These are phyloP conservation scores for Cotesia typhae DNA, from an alignment of 1,140 invertebrate genomes.

Conservation along the genomic window DNA sequence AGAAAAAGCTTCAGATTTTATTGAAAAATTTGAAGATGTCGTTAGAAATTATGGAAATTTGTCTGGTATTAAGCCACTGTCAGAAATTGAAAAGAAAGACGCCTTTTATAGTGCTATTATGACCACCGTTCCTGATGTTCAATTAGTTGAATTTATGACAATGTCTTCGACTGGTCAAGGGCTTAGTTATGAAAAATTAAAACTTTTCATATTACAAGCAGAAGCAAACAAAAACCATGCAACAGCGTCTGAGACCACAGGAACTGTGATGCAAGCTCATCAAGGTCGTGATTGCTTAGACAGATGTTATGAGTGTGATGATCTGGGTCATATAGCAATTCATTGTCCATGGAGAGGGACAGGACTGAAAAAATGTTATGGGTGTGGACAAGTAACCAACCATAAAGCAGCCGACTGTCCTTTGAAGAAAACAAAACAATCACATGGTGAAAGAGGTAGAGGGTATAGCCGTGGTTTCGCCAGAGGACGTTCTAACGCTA, in stretches of 20 bases:
- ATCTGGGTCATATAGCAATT: slow-evolving; percentile 10
- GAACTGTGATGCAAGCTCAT: slow-evolving; percentile 5
- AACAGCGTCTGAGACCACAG: slow-evolving; percentile 3
- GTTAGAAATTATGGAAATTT: neutral
- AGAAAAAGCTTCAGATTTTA: slow-evolving; percentile 7
- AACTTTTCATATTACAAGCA: slow-evolving; percentile 36
- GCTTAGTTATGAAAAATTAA: slow-evolving; percentile 39
- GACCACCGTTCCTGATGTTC: slow-evolving; percentile 33
- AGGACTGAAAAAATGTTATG: slow-evolving; percentile 9
- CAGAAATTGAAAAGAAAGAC: slow-evolving; percentile 42
- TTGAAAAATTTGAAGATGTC: neutral
- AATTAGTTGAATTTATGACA: slow-evolving; percentile 34
- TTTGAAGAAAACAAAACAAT: neutral
- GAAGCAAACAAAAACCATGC: slow-evolving; percentile 34
- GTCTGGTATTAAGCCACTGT: slow-evolving; percentile 16
- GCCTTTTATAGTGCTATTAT: slow-evolving; percentile 41
- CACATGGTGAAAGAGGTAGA: neutral
- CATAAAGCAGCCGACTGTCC: slow-evolving; percentile 2
- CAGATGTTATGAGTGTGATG: slow-evolving; percentile 32
- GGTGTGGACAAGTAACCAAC: neutral
- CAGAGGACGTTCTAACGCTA: neutral
- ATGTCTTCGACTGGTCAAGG: slow-evolving; percentile 35
- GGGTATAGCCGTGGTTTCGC: neutral
- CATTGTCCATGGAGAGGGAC: slow-evolving; percentile 15
- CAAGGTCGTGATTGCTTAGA: too few relatives aligned